phyloP scores from a whole-genome alignment of 1,140 invertebrate genomes.

The Pissodes strobi region DNA sequence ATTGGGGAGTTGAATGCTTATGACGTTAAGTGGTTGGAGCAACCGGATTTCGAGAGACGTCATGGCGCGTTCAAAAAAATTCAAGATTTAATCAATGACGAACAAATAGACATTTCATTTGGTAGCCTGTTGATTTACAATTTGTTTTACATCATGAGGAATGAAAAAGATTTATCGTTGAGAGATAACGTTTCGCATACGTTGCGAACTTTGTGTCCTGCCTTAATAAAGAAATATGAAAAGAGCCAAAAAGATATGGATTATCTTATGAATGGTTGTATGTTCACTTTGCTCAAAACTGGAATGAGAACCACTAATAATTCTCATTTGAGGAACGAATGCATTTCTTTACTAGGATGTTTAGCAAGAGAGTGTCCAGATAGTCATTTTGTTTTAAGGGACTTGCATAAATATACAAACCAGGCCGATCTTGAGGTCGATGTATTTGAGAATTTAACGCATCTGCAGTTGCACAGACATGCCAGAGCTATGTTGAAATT shows the following conservation, averaged over 20 bases:
- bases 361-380: constrained; percentile 73
- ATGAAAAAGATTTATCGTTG: constrained; percentile 81
- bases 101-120: constrained; percentile 66
- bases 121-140: constrained; percentile 78
- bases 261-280: constrained; percentile 73
- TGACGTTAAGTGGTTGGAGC: constrained; percentile 84
- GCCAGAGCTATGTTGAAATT: constrained; percentile 77
- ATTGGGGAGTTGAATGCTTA: constrained; percentile 81
- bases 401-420: constrained; percentile 73
- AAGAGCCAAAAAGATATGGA: constrained; percentile 59
- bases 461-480: constrained; percentile 82
- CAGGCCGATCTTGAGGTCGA: constrained; percentile 82
- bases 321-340: constrained; percentile 72
- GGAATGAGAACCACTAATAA: constrained; percentile 68
- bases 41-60: constrained; percentile 86
- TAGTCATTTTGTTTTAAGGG: constrained; percentile 72
- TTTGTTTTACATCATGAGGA: constrained; percentile 77
- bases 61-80: constrained; percentile 74
- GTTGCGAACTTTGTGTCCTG: constrained; percentile 68
- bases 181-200: constrained; percentile 77
- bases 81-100: constrained; percentile 61
- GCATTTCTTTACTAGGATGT: constrained; percentile 74
- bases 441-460: constrained; percentile 92
- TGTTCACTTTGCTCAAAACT: constrained; percentile 69
- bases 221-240: constrained; percentile 61